Percentiles rank a stretch among this genome's conserved stretches.
These are phyloP conservation scores for Calyptommatus sinebrachiatus DNA, from an alignment of 2,113 vertebrate genomes.

Conservation along the genomic window DNA sequence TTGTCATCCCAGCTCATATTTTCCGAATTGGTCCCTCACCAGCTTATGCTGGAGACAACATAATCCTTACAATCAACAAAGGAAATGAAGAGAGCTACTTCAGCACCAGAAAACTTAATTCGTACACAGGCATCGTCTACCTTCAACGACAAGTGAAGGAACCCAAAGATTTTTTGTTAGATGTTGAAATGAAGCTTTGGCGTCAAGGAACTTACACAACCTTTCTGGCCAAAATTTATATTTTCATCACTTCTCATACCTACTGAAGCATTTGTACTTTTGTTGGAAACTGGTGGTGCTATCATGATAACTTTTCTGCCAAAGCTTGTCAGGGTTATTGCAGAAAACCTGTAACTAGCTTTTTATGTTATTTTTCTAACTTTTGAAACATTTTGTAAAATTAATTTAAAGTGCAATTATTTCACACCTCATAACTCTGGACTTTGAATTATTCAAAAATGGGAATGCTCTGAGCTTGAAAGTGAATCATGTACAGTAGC, in stretches of 20 bases:
- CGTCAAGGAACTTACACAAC: slow-evolving; percentile 86
- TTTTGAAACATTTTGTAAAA: slow-evolving; percentile 54
- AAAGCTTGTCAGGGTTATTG: slow-evolving; percentile 57
- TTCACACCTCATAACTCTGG: slow-evolving; percentile 33
- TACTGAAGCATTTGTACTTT: slow-evolving; percentile 61
- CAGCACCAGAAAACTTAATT: slow-evolving; percentile 83
- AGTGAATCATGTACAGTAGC: slow-evolving; percentile 13
- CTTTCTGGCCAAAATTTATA: slow-evolving; percentile 88
- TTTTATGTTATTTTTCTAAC: slow-evolving; percentile 57
- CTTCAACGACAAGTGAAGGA: slow-evolving; percentile 81
- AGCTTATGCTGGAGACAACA: slow-evolving; percentile 83
- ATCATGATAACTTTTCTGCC: slow-evolving; percentile 56
- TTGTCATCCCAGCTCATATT: slow-evolving; percentile 86
- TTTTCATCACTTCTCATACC: slow-evolving; percentile 85
- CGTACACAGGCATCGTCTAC: slow-evolving; percentile 85
- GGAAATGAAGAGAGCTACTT: slow-evolving; percentile 91
- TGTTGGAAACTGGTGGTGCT: slow-evolving; percentile 64
- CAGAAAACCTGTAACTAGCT: slow-evolving; percentile 54
- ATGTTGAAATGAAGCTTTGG: slow-evolving; percentile 94
- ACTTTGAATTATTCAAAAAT: slow-evolving; percentile 17
- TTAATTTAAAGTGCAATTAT: slow-evolving; percentile 66
- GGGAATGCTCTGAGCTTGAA: slow-evolving; percentile 18
- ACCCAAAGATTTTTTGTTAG: slow-evolving; percentile 87
- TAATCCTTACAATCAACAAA: slow-evolving; percentile 80
- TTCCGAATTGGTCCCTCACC: slow-evolving; percentile 91